Evolutionary conservation across 1,140 invertebrate genomes (phyloP), one percentile per base, ranked within the genome.

Genomic region (Achroia grisella): DNA sequence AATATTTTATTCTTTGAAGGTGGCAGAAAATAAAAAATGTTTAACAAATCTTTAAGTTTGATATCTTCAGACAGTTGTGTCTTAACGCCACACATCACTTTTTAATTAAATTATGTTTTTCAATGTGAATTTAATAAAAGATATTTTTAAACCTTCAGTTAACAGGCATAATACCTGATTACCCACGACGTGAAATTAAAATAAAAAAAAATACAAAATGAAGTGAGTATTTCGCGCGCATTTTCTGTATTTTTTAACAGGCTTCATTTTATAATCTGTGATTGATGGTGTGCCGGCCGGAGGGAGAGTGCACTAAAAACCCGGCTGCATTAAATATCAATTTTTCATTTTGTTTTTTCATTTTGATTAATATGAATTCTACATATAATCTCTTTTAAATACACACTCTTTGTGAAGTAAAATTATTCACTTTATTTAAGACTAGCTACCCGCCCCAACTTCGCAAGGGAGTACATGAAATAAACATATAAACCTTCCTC

Each of bases 251-350:
- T 49, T 49, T 48, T 44, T 33, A 49, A 44, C n/a, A 39, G 23
- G 35, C 11, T 44, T 8, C n/a, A 31, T 39, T 43, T 42, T 42
- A 28, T 41, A 40, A 17, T 35, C 29, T 32, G 31, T 49, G 48
- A 49, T 49, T 49, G 48, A 49, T 49, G 48, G 34, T 14, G 40
- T 28, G 11, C 35, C 10, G 39, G 30, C 37, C 45, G 37, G 33
- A 32, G 37, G 27, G 30, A 10, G 45, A 48, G 45, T 48, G 45
- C 45, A 48, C 39, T 10, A 33, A 48, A 47, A 48, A 48, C 35
- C 31, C 13, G 9, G 39, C n/a, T 41, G 45, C 45, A 48, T 48
- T 48, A 48, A 48, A 48, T 48, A 48, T 48, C 39, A 41, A 48
- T 48, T 48, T 48, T 48, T 48, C 45, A 48, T 27, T 42, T 41